Percentiles rank a stretch among this genome's conserved stretches.
These are phyloP conservation scores for Acestrorhynchus altus DNA, from an alignment of 2,797 vertebrate species.

Conservation along the genomic window DNA sequence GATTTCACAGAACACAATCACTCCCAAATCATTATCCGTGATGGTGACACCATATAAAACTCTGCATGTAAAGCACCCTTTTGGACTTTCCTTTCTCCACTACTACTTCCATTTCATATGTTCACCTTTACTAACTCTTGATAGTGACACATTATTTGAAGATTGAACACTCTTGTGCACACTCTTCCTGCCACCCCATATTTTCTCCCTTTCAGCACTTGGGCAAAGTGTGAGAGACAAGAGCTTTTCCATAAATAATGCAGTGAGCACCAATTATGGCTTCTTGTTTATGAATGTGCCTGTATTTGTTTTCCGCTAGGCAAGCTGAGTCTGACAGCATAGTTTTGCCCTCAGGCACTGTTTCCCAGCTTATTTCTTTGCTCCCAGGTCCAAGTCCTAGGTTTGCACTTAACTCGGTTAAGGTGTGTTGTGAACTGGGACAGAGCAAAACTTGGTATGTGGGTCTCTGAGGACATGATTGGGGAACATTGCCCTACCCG, in stretches of 20 bases:
- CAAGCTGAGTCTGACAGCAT: neutral
- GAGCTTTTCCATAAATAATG: conserved; percentile 35
- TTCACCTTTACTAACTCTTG: conserved; percentile 37
- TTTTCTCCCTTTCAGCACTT: conserved; percentile 6
- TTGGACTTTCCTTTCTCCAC: conserved; percentile 25
- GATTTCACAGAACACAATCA: too few relatives aligned
- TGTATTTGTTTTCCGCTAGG: conserved; percentile 7
- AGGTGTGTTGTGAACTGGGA: neutral
- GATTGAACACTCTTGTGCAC: neutral
- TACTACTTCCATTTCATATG: conserved; percentile 11
- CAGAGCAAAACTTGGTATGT: neutral
- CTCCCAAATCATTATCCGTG: too few relatives aligned
- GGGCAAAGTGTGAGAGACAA: conserved; percentile 15
- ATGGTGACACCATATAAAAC: too few relatives aligned
- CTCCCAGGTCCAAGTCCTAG: neutral
- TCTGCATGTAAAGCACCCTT: neutral
- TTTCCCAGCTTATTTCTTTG: neutral
- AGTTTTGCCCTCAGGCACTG: conserved; percentile 31
- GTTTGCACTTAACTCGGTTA: neutral
- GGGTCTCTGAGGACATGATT: neutral
- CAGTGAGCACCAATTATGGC: neutral
- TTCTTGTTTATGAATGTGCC: conserved; percentile 11
- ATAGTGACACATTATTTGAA: neutral
- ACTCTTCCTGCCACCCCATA: neutral
- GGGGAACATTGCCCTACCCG: neutral